These are phyloP conservation scores for Zaprionus camerounensis DNA, from an alignment of 1,140 invertebrate genomes.

Conservation along the genomic window DNA sequence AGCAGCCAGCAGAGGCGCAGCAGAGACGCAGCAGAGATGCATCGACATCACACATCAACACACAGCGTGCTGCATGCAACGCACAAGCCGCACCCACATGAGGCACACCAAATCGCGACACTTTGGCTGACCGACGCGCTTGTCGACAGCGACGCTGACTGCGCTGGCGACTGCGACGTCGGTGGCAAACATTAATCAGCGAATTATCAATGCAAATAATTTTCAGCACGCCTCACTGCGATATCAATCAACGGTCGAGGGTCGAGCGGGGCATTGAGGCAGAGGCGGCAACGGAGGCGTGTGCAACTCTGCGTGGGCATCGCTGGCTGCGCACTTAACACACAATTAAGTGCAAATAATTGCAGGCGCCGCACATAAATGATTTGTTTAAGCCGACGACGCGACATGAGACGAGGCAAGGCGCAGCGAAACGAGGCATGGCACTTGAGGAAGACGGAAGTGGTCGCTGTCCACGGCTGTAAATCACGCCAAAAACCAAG, in stretches of 20 bases:
- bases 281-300: not conserved
- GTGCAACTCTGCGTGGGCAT: conserved; percentile 26
- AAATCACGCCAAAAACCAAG: conserved; percentile 18
- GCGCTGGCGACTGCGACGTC: conserved; percentile 29
- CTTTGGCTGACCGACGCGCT: conserved; percentile 39
- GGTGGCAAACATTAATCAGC: conserved; percentile 81
- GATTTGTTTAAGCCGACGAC: conserved; percentile 75
- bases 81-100: conserved; percentile 16
- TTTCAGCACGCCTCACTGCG: conserved; percentile 81
- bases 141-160: conserved; percentile 5
- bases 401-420: conserved; percentile 50
- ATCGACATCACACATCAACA: conserved; percentile 73
- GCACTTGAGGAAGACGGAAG: not conserved
- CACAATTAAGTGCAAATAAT: conserved; percentile 83
- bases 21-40: conserved; percentile 41
- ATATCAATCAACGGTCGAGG: conserved; percentile 72
- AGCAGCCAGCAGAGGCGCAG: conserved; percentile 49
- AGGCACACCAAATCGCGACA: conserved; percentile 72
- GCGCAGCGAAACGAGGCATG: conserved; percentile 19
- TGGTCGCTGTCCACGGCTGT: not conserved
- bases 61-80: conserved; percentile 40
- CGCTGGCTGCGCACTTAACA: conserved; percentile 75
- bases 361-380: conserved; percentile 81
- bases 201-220: conserved; percentile 83
- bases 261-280: not conserved